Conservation (phyloP, 2,888 invertebrate genomes). For the Cepaea hortensis region DNA sequence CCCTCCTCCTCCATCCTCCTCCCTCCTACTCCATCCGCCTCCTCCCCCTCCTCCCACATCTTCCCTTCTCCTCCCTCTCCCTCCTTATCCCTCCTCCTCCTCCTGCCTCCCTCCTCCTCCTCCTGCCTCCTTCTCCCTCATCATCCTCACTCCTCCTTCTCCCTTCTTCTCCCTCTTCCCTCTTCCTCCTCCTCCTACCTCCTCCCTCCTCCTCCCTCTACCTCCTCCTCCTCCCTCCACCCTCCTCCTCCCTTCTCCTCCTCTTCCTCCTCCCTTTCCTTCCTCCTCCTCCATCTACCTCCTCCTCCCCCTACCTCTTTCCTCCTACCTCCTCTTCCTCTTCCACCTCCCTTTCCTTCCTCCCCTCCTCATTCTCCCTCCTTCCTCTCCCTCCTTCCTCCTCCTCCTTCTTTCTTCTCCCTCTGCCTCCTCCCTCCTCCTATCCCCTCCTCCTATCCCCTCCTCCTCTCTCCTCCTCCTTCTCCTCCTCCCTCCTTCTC, state of each 20-base stretch:
- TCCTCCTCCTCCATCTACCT: too few species aligned
- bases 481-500: background rate
- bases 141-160: too few species aligned
- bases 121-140: too few species aligned
- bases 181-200: background rate
- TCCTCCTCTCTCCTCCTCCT: background rate
- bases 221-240: background rate
- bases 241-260: background rate
- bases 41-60: too few species aligned
- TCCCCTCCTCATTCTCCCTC: too few species aligned
- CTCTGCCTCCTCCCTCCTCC: too few species aligned
- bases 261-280: background rate
- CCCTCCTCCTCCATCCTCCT: too few species aligned
- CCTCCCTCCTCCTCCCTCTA: background rate
- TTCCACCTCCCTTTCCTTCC: too few species aligned
- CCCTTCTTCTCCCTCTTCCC: background rate
- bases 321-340: background rate
- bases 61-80: too few species aligned
- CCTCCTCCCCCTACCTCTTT: background rate
- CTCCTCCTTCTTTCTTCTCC: background rate
- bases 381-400: background rate
- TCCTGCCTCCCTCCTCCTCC: too few species aligned
- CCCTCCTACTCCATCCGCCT: too few species aligned
- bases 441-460: conserved; percentile 1
- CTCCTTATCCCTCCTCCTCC: too few species aligned